phyloP scores from a whole-genome alignment of 1,140 invertebrate species.

The Drosophila ambigua region DNA sequence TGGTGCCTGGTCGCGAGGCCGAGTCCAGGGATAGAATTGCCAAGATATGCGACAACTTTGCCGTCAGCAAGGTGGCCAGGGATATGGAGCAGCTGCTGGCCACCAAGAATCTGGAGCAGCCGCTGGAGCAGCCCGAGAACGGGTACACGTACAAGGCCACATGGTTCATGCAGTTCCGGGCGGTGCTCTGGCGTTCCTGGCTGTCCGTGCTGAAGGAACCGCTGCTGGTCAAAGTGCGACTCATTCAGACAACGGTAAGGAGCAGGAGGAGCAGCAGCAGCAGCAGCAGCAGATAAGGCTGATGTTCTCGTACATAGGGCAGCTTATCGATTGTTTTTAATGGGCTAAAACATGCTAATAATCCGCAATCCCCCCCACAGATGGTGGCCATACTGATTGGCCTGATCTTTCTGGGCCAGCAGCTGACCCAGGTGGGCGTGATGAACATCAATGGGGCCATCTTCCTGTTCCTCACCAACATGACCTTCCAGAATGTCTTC shows the following conservation, averaged over 20 bases:
- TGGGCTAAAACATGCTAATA: neutral
- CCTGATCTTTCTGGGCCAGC: slow-evolving; percentile 94
- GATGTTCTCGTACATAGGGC: neutral
- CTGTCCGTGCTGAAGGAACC: slow-evolving; percentile 94
- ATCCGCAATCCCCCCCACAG: slow-evolving; percentile 84
- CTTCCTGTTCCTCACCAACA: slow-evolving; percentile 96
- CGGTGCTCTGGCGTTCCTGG: slow-evolving; percentile 96
- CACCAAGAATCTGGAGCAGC: slow-evolving; percentile 76
- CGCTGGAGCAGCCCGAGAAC: slow-evolving; percentile 80
- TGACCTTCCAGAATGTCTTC: slow-evolving; percentile 96
- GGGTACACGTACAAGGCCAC: slow-evolving; percentile 90
- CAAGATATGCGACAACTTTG: slow-evolving; percentile 91
- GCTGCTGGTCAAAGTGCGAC: slow-evolving; percentile 93
- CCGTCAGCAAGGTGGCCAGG: slow-evolving; percentile 84
- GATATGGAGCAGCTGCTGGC: slow-evolving; percentile 84
- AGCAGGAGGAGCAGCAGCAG: slow-evolving; percentile 46
- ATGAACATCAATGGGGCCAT: slow-evolving; percentile 98
- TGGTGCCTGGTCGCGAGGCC: slow-evolving; percentile 92
- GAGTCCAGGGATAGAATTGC: slow-evolving; percentile 90
- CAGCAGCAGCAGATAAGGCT: neutral
- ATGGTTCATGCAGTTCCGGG: slow-evolving; percentile 94
- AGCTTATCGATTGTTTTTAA: neutral
- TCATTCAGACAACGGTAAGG: slow-evolving; percentile 95
- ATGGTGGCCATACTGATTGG: slow-evolving; percentile 94
- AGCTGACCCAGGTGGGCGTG: slow-evolving; percentile 93